phyloP scores from a whole-genome alignment of 2,113 vertebrate genomes.

The Thamnophis sirtalis region DNA sequence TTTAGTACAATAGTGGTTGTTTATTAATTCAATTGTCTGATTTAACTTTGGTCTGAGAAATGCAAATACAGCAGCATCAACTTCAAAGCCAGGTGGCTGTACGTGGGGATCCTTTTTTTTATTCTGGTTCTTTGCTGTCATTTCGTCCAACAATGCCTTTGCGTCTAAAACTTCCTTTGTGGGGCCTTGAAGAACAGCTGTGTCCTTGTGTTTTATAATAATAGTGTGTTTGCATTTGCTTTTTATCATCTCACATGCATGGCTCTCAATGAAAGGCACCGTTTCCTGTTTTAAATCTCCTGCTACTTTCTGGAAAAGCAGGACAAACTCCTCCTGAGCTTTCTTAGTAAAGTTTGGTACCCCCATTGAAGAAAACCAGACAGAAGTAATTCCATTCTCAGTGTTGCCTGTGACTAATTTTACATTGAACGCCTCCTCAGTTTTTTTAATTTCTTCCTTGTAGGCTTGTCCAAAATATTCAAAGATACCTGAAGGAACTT shows the following conservation, averaged over 20 bases:
- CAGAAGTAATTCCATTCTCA: accelerated
- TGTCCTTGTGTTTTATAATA: conserved; percentile 36
- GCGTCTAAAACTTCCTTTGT: conserved; percentile 49
- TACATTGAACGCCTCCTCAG: conserved; percentile 11
- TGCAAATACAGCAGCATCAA: conserved; percentile 47
- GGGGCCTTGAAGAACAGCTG: conserved; percentile 58
- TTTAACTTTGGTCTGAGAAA: conserved; percentile 45
- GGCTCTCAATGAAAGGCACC: conserved; percentile 11
- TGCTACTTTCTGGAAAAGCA: conserved; percentile 44
- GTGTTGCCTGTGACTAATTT: not conserved
- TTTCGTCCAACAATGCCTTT: conserved; percentile 21
- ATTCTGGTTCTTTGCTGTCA: not conserved
- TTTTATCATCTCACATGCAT: conserved; percentile 39
- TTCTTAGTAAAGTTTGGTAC: not conserved
- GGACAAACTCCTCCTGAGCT: conserved; percentile 50
- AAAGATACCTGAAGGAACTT: conserved; percentile 40
- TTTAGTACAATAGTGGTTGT: conserved; percentile 42
- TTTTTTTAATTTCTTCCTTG: conserved; percentile 30
- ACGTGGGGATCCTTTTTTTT: not conserved
- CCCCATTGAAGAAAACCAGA: conserved; percentile 32
- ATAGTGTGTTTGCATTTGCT: conserved; percentile 46
- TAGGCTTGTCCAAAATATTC: conserved; percentile 58
- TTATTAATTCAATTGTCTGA: conserved; percentile 55
- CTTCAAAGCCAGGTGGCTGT: conserved; percentile 28
- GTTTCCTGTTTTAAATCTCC: conserved; percentile 34